Evolutionary conservation across 64 coral and sea anemone species (phyloP).

Genomic region (Catalaphyllia jardinei): DNA sequence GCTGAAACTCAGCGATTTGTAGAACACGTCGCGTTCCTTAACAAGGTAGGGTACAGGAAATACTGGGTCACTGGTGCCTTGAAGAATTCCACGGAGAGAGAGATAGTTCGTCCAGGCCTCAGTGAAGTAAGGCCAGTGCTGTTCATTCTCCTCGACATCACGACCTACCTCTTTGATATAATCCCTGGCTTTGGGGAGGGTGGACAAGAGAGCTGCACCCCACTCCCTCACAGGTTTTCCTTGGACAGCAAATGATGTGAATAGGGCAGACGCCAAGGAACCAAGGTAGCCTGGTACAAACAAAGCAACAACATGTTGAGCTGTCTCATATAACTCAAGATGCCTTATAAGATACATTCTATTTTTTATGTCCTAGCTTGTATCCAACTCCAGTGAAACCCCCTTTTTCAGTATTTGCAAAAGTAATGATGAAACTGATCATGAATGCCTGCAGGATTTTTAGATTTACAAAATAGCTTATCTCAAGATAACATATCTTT

Average conservation of each 20-base stretch:
- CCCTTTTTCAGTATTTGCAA: too few relatives aligned
- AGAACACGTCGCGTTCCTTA: conserved; percentile 81
- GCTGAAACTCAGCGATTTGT: conserved; percentile 80
- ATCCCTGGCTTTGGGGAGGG: conserved; percentile 70
- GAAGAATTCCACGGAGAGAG: conserved; percentile 65
- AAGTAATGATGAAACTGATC: too few relatives aligned
- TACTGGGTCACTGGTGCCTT: conserved; percentile 74
- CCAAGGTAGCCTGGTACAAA: conserved; percentile 83
- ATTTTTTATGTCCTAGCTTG: too few relatives aligned
- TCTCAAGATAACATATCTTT: too few relatives aligned
- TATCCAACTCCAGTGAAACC: too few relatives aligned
- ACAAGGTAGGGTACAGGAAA: conserved; percentile 70
- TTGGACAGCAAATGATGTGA: conserved; percentile 86
- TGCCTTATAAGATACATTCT: too few relatives aligned
- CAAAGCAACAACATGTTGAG: not conserved
- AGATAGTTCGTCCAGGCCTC: conserved; percentile 84
- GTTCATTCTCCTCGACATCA: conserved; percentile 80
- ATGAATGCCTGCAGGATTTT: too few relatives aligned
- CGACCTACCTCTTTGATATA: conserved; percentile 73
- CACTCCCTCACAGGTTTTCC: conserved; percentile 67
- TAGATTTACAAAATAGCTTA: too few relatives aligned
- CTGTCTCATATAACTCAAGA: not conserved
- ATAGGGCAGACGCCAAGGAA: conserved; percentile 70
- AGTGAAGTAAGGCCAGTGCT: conserved; percentile 88
- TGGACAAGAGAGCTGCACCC: conserved; percentile 70